These are phyloP conservation scores for Drosophila acutilabella DNA, from an alignment of 2,888 invertebrate species.

Conservation along the genomic window DNA sequence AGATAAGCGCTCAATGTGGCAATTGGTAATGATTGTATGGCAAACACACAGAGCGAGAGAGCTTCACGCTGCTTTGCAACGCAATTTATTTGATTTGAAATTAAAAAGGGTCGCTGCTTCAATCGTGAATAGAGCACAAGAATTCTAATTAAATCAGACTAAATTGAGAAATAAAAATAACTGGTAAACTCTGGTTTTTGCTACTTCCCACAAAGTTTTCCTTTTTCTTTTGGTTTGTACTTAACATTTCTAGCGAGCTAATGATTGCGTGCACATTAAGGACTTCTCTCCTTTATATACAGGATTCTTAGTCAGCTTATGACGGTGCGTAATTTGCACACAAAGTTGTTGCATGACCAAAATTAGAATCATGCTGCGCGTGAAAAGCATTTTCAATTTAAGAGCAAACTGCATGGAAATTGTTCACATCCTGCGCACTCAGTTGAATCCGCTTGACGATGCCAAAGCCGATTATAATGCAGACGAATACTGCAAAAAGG, in stretches of 20 bases:
- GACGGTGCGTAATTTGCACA: slow-evolving; percentile 15
- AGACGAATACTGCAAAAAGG: background rate
- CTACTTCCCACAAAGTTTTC: background rate
- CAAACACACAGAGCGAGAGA: background rate
- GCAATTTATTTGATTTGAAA: slow-evolving; percentile 12
- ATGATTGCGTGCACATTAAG: background rate
- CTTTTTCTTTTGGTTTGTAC: background rate
- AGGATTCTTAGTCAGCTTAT: slow-evolving; percentile 12
- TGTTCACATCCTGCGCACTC: slow-evolving; percentile 54
- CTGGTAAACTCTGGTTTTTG: background rate
- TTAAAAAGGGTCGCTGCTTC: slow-evolving; percentile 6
- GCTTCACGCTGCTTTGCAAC: slow-evolving; percentile 33
- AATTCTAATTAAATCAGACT: slow-evolving; percentile 4
- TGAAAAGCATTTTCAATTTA: slow-evolving; percentile 48
- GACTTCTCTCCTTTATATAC: slow-evolving; percentile 7
- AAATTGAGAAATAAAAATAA: background rate
- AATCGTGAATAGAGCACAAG: background rate
- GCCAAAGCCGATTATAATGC: slow-evolving; percentile 59
- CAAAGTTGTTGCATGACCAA: slow-evolving; percentile 27
- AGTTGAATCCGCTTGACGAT: slow-evolving; percentile 33
- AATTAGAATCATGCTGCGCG: slow-evolving; percentile 51
- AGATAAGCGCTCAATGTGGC: slow-evolving; percentile 69
- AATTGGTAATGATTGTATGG: slow-evolving; percentile 56
- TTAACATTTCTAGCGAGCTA: background rate
- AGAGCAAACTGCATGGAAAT: slow-evolving; percentile 55